These are phyloP conservation scores for Gari tellinella DNA, from an alignment of 2,888 invertebrate genomes.

Conservation along the genomic window DNA sequence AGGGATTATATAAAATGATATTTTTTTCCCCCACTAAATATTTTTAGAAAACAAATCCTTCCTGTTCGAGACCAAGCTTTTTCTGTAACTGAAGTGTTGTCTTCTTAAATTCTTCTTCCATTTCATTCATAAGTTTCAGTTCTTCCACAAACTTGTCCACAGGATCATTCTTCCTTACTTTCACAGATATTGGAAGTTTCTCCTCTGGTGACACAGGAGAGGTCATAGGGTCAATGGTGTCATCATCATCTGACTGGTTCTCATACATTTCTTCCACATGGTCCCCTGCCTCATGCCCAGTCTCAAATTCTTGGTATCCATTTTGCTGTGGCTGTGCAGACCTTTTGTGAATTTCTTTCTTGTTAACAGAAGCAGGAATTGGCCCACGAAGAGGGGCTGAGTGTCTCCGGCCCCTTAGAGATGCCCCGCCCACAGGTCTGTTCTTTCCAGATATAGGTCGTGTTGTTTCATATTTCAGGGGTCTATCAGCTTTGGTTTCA, in stretches of 20 bases:
- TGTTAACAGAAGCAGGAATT: constrained; percentile 32
- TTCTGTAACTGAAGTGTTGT: constrained; percentile 73
- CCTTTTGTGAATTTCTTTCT: constrained; percentile 49
- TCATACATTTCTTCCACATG: constrained; percentile 1
- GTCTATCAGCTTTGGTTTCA: constrained; percentile 62
- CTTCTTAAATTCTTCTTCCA: constrained; percentile 75
- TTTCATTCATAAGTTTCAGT: constrained; percentile 67
- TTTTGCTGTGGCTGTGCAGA: constrained; percentile 15
- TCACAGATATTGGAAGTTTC: constrained; percentile 62
- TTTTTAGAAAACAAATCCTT: constrained; percentile 66
- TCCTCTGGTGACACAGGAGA: constrained; percentile 12
- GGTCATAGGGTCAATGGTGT: constrained; percentile 30
- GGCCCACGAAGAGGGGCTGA: constrained; percentile 51
- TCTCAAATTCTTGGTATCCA: constrained; percentile 18
- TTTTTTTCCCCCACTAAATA: too few species aligned
- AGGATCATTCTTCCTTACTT: constrained; percentile 65
- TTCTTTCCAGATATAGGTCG: constrained; percentile 66
- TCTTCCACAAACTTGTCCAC: constrained; percentile 76
- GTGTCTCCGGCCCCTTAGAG: constrained; percentile 11
- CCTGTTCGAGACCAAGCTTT: constrained; percentile 71
- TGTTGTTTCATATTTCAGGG: constrained; percentile 75
- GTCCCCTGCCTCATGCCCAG: constrained; percentile 22
- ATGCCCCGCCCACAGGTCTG: constrained; percentile 15
- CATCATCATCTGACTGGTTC: constrained; percentile 18
- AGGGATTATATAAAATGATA: too few species aligned